These are phyloP conservation scores for Albula glossodonta DNA, from an alignment of 2,113 vertebrate species.

Conservation along the genomic window DNA sequence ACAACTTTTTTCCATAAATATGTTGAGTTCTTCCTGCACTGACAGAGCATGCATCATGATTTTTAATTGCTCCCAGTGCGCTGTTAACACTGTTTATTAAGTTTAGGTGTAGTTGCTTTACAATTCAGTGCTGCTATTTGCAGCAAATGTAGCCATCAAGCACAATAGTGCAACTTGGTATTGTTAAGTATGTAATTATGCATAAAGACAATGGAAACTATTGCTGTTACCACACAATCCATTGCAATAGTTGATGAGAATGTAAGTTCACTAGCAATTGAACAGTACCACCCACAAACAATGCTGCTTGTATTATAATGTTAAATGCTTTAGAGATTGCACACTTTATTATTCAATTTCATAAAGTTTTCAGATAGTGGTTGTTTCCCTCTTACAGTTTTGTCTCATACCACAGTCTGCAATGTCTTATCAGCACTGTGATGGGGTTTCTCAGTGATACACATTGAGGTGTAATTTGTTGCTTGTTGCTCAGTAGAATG, in stretches of 20 bases:
- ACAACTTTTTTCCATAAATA: not conserved
- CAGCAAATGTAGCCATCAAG: not conserved
- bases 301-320: too few relatives aligned
- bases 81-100: not conserved
- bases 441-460: not conserved
- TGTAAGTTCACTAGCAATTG: too few relatives aligned
- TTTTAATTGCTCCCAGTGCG: conserved; percentile 22
- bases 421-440: not conserved
- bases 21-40: not conserved
- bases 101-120: not conserved
- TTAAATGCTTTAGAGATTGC: too few relatives aligned
- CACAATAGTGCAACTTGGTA: too few relatives aligned
- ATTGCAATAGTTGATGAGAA: too few relatives aligned
- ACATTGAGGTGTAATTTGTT: not conserved
- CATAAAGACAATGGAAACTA: too few relatives aligned
- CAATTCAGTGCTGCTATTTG: not conserved
- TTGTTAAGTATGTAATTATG: too few relatives aligned
- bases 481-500: not conserved
- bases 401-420: not conserved
- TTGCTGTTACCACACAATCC: too few relatives aligned
- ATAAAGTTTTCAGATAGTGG: too few relatives aligned
- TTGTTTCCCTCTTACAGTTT: not conserved
- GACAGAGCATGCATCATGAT: conserved; percentile 20
- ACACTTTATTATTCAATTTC: too few relatives aligned
- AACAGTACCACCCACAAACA: too few relatives aligned